Percentiles rank a stretch among this genome's conserved stretches.
These are phyloP conservation scores for Percina caprodes DNA, from an alignment of 2,113 vertebrate genomes.

Conservation along the genomic window DNA sequence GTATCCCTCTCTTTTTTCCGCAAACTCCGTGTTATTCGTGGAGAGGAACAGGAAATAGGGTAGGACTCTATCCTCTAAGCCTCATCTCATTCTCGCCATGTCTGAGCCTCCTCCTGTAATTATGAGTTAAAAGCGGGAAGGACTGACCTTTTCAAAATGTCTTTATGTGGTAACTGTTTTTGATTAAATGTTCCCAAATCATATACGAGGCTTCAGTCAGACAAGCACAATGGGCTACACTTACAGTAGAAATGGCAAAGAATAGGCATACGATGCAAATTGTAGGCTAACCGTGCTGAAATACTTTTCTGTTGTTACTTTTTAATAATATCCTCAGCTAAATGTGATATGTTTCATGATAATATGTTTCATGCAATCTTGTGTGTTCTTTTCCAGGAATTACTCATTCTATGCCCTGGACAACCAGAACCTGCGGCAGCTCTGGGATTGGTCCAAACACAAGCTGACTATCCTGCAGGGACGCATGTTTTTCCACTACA, in stretches of 20 bases:
- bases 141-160: constrained; percentile 70
- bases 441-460: constrained; percentile 99
- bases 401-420: constrained; percentile 97
- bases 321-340: neutral
- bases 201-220: constrained; percentile 48
- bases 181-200: constrained; percentile 59
- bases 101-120: constrained; percentile 72
- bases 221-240: constrained; percentile 29
- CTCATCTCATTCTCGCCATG: constrained; percentile 40
- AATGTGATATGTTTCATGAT: constrained; percentile 25
- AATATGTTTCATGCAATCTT: constrained; percentile 11
- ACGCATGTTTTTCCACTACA: constrained; percentile 96
- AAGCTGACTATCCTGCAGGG: constrained; percentile 92
- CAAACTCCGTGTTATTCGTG: constrained; percentile 92
- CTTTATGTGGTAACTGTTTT: constrained; percentile 57
- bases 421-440: constrained; percentile 97
- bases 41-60: constrained; percentile 91
- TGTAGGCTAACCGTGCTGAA: constrained; percentile 31
- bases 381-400: constrained; percentile 83
- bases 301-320: constrained; percentile 23
- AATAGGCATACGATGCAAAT: constrained; percentile 28
- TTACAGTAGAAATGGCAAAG: constrained; percentile 22
- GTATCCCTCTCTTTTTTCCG: constrained; percentile 97
- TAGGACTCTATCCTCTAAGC: constrained; percentile 72
- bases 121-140: constrained; percentile 73